Base-by-base conservation (phyloP, 2,888 invertebrate species). In the Capitulum mitella region DNA sequence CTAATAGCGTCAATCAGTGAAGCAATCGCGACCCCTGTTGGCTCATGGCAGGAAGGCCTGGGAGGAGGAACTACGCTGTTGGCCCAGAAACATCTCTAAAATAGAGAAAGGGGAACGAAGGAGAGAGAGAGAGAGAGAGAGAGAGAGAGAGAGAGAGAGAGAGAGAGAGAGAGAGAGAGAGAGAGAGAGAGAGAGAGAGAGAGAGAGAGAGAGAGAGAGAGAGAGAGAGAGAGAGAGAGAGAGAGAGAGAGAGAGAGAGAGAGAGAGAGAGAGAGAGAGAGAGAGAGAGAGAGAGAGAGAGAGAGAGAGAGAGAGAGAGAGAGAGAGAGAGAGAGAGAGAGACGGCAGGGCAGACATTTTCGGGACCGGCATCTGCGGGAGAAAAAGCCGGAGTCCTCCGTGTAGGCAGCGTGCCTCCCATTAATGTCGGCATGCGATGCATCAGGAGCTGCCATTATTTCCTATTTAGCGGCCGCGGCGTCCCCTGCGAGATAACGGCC, bases 171-270 rank as follows among this genome's bases (percentile, higher is more conserved):
- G 40, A 77, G 19, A 16, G 48, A 77, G 48, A 77, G 34, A 37
- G 40, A 26, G 48, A 37, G 77, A 77, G 29, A 51, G 32, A n/a
- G 10, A 34, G n/a, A 29, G n/a, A 37, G 34, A 76, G 34, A 34
- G n/a, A 26, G n/a, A 26, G n/a, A 46, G n/a, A 29, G n/a, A 29
- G n/a, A 77, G 32, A 54, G 22, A 54, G 34, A 37, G 54, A 32
- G 34, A 58, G 29, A 78, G 34, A 78, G 40, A 78, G 58, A 78
- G 40, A 78, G 58, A 78, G 40, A 78, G 58, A 32, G 40, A 78
- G 58, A 78, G 40, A 78, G 58, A 78, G 40, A 78, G 40, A 58
- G 40, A 78, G 58, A 58, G 40, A 78, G 58, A 58, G n/a, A 77
- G 48, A 46, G 32, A 48, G 48, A 46, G 32, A 77, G 48, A 46